phyloP scores from a whole-genome alignment of 2,113 vertebrate genomes.

The Pao palembangensis region DNA sequence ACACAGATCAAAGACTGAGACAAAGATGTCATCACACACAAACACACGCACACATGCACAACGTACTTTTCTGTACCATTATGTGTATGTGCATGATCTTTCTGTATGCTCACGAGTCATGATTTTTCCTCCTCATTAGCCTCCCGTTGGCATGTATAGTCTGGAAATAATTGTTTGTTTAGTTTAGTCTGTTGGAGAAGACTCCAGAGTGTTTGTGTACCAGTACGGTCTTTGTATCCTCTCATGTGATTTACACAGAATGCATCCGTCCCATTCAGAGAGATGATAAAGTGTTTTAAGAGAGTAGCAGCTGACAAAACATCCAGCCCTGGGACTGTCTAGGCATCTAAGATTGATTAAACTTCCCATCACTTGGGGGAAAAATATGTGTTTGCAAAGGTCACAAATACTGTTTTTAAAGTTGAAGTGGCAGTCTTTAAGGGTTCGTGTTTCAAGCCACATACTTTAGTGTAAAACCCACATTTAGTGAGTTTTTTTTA shows the following conservation, averaged over 20 bases:
- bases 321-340: neutral
- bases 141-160: neutral
- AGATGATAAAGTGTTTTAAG: conserved; percentile 15
- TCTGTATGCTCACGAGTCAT: conserved; percentile 18
- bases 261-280: conserved; percentile 3
- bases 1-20: conserved; percentile 65
- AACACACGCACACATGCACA: conserved; percentile 31
- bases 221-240: conserved; percentile 7
- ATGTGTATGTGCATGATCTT: conserved; percentile 8
- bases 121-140: conserved; percentile 24
- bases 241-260: conserved; percentile 17
- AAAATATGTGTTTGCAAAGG: conserved; percentile 6
- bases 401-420: conserved; percentile 6
- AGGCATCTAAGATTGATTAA: conserved; percentile 19
- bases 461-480: conserved; percentile 1
- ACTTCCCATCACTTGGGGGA: conserved; percentile 10
- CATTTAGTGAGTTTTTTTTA: conserved; percentile 3
- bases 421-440: neutral
- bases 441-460: conserved; percentile 17
- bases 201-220: conserved; percentile 18
- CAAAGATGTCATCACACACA: conserved; percentile 56
- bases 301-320: conserved; percentile 1
- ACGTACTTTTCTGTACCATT: conserved; percentile 24
- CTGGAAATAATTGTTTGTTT: conserved; percentile 24
- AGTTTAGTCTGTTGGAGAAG: conserved; percentile 17